Percentiles rank a stretch among this genome's conserved stretches.
Evolutionary conservation across 2,797 vertebrate genomes (phyloP).

Genomic region (Bradypodion pumilum): DNA sequence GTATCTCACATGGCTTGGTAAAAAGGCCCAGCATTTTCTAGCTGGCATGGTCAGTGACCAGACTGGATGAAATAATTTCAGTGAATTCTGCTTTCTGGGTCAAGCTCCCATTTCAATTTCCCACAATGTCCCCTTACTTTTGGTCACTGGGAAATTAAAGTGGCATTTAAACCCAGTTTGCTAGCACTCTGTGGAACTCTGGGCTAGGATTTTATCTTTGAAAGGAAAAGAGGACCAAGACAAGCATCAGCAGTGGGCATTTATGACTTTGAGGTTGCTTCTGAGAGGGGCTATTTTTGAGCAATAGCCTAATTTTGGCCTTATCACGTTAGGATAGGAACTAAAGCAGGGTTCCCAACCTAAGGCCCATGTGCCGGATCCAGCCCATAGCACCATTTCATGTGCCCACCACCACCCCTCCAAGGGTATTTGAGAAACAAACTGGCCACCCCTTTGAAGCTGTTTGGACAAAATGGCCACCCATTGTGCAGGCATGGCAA

Average conservation of each 20-base stretch:
- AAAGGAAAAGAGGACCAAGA: neutral
- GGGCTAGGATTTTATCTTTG: neutral
- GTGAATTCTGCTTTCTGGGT: no score
- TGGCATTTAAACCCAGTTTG: neutral
- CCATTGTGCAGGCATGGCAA: no score
- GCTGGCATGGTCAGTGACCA: no score
- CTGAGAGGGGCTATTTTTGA: neutral
- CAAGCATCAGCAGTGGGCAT: neutral
- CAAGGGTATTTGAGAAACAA: no score
- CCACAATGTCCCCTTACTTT: neutral
- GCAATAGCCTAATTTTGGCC: neutral
- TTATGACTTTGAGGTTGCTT: neutral
- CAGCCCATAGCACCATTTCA: no score
- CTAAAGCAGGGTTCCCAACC: no score
- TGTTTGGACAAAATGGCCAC: no score
- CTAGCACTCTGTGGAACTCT: neutral
- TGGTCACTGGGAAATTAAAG: neutral
- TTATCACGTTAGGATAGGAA: neutral
- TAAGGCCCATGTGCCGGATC: no score
- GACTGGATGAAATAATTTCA: no score
- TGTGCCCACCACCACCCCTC: no score
- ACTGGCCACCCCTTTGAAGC: no score
- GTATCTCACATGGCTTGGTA: neutral
- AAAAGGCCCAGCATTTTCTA: no score
- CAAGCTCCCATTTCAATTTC: neutral